Conservation (phyloP, 2,113 vertebrate species). For the Romanogobio albipinnatus region DNA sequence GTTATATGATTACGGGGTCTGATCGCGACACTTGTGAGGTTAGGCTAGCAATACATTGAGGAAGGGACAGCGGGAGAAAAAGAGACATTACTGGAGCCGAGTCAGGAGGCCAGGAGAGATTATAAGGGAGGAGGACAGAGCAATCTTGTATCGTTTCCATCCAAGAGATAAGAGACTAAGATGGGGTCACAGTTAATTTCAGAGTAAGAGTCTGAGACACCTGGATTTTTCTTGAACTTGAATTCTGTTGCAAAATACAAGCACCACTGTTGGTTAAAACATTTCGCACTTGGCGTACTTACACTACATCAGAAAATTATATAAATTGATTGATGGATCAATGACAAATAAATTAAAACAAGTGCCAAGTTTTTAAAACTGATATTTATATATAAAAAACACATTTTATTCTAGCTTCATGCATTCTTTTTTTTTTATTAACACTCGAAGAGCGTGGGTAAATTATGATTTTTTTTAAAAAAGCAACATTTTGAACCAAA, state of each 20-base stretch:
- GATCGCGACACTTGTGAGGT: conserved; percentile 11
- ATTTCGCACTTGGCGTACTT: too few relatives aligned
- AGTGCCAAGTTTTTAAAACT: too few relatives aligned
- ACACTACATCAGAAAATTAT: too few relatives aligned
- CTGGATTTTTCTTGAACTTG: neutral
- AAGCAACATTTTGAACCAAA: too few relatives aligned
- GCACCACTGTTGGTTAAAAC: neutral
- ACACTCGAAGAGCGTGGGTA: too few relatives aligned
- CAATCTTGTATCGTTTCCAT: conserved; percentile 1
- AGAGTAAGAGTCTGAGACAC: neutral
- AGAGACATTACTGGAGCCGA: neutral
- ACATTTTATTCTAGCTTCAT: too few relatives aligned
- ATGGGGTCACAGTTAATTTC: conserved; percentile 18
- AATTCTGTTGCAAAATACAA: neutral
- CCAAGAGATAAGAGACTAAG: conserved; percentile 14
- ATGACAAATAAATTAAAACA: too few relatives aligned
- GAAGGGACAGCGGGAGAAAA: neutral
- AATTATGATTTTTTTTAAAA: too few relatives aligned
- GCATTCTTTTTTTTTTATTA: too few relatives aligned
- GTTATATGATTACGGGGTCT: conserved; percentile 19
- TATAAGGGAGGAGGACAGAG: conserved; percentile 32
- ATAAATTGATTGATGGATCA: too few relatives aligned
- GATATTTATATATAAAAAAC: too few relatives aligned
- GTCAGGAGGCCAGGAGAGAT: conserved; percentile 21
- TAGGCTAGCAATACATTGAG: conserved; percentile 11